Evolutionary conservation across 2,113 vertebrate genomes (phyloP).

Genomic region (Centrocercus urophasianus): DNA sequence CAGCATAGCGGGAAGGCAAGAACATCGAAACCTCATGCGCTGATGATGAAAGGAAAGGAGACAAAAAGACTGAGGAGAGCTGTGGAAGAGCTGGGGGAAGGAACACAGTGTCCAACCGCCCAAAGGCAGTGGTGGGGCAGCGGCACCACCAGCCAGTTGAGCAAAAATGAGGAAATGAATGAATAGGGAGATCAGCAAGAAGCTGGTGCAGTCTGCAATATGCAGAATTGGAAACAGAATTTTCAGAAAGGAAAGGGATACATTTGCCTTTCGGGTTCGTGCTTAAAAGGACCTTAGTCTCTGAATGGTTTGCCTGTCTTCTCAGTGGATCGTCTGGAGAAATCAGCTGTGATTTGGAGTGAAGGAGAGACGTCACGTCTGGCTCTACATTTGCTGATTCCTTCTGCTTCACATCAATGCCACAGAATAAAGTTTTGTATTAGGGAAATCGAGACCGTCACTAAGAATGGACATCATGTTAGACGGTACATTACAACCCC

Average conservation of each 20-base stretch:
- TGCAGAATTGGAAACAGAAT: background rate
- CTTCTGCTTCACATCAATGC: conserved; percentile 27
- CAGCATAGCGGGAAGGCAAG: conserved; percentile 13
- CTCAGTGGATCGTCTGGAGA: background rate
- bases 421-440: conserved; percentile 28
- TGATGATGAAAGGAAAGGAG: conserved; percentile 14
- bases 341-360: background rate
- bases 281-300: background rate
- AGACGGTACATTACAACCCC: background rate
- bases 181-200: background rate
- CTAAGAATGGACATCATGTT: background rate
- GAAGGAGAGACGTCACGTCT: background rate
- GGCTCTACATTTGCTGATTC: background rate
- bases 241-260: background rate
- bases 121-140: background rate
- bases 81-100: background rate
- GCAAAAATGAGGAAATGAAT: background rate
- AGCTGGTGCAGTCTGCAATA: background rate
- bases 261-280: background rate
- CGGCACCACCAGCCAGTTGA: rapidly evolving
- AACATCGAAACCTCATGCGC: conserved; percentile 40
- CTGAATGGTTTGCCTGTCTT: background rate
- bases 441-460: conserved; percentile 18
- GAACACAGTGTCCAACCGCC: background rate
- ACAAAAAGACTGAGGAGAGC: background rate